phyloP scores from a whole-genome alignment of 2,888 invertebrate genomes.

The Adelphocoris suturalis region DNA sequence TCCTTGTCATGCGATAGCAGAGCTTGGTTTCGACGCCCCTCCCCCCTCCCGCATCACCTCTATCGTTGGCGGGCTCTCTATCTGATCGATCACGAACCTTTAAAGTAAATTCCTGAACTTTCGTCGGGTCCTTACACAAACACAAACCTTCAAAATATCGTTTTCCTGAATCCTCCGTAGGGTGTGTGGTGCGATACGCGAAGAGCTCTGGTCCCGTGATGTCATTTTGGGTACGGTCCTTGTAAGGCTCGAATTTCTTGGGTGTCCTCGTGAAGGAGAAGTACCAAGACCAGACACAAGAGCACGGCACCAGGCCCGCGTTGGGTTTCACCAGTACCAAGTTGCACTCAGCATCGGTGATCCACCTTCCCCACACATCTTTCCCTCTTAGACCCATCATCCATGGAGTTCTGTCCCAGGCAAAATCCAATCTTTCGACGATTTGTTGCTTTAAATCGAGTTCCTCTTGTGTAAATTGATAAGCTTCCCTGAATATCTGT shows the following conservation, averaged over 20 bases:
- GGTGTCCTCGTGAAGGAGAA: neutral
- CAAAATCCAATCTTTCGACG: neutral
- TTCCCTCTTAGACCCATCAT: neutral
- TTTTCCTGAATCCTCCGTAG: too few relatives aligned
- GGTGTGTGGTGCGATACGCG: neutral
- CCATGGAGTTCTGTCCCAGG: neutral
- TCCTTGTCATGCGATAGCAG: too few relatives aligned
- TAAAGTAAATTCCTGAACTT: too few relatives aligned
- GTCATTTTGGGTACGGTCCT: neutral
- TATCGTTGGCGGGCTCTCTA: too few relatives aligned
- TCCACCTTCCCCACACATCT: neutral
- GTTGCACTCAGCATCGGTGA: neutral
- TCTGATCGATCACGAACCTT: too few relatives aligned
- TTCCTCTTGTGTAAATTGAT: neutral
- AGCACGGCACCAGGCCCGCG: neutral
- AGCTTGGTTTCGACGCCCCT: too few relatives aligned
- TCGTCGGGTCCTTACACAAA: too few relatives aligned
- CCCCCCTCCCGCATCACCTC: too few relatives aligned
- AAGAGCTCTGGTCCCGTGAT: neutral
- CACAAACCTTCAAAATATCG: too few relatives aligned
- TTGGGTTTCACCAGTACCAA: neutral
- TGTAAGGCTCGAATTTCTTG: neutral
- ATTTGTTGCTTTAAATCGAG: neutral
- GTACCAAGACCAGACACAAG: slow-evolving; percentile 9
- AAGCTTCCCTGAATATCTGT: neutral